These are phyloP conservation scores for Limonius californicus DNA, from an alignment of 1,140 invertebrate species.

Conservation along the genomic window DNA sequence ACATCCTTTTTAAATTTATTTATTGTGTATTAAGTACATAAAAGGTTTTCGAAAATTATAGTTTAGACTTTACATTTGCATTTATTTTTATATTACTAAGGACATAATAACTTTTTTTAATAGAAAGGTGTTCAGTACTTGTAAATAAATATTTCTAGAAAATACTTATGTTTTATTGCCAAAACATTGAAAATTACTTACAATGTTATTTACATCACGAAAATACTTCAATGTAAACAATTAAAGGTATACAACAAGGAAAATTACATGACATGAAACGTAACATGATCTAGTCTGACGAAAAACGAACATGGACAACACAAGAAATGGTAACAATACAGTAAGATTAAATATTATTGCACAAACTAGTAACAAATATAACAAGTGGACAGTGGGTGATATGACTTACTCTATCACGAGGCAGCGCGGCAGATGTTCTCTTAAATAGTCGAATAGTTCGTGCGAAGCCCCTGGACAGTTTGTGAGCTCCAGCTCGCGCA, in stretches of 20 bases:
- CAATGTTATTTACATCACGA: conserved; percentile 22
- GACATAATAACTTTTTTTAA: too few species aligned
- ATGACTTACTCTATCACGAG: conserved; percentile 78
- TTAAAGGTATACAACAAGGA: neutral
- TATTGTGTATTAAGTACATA: too few species aligned
- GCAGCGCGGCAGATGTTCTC: conserved; percentile 85
- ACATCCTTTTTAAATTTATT: too few species aligned
- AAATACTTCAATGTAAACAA: neutral
- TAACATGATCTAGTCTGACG: neutral
- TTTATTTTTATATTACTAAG: too few species aligned
- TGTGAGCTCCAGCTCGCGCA: conserved; percentile 88
- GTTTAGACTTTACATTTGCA: too few species aligned
- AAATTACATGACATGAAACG: conserved; percentile 8
- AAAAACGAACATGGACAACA: conserved; percentile 11
- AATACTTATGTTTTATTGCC: conserved; percentile 32
- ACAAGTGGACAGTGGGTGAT: conserved; percentile 30
- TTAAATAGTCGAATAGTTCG: conserved; percentile 86
- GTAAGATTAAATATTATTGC: conserved; percentile 29
- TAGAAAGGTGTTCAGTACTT: too few species aligned
- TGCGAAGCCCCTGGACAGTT: conserved; percentile 90
- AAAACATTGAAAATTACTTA: conserved; percentile 26
- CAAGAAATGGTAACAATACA: neutral
- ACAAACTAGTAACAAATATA: conserved; percentile 36
- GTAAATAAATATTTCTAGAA: conserved; percentile 25
- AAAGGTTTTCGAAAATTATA: too few species aligned